Evolutionary conservation across 2,113 vertebrate species (phyloP).

Genomic region (Spea bombifrons): DNA sequence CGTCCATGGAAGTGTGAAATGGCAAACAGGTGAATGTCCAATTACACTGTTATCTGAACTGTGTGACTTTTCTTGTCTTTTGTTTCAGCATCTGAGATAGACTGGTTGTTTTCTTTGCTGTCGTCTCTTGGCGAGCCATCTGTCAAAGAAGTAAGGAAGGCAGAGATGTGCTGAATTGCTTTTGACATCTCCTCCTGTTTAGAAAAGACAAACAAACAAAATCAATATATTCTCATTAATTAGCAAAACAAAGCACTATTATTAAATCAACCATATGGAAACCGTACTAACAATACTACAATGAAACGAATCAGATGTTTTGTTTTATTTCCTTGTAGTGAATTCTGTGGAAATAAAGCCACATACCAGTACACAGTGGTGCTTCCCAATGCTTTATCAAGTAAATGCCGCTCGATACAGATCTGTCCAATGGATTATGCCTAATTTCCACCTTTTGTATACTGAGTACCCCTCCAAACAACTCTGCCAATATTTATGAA

Average conservation of each 20-base stretch:
- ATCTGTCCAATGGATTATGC: no score
- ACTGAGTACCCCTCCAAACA: no score
- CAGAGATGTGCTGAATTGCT: conserved; percentile 74
- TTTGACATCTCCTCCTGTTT: conserved; percentile 82
- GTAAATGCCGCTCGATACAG: no score
- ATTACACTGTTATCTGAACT: conserved; percentile 94
- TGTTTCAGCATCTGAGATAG: conserved; percentile 71
- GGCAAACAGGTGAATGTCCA: conserved; percentile 98
- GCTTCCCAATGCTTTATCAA: no score
- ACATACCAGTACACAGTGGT: neutral
- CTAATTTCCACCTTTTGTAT: no score
- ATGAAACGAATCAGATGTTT: conserved; percentile 49
- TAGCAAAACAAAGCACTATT: conserved; percentile 72
- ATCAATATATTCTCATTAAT: conserved; percentile 75
- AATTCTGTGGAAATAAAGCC: neutral
- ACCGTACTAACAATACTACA: conserved; percentile 60
- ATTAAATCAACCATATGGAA: conserved; percentile 66
- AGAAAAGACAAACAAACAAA: conserved; percentile 73
- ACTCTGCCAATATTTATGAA: no score
- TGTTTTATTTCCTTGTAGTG: neutral
- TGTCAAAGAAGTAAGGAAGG: conserved; percentile 76
- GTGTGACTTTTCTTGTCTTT: conserved; percentile 85
- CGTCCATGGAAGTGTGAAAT: conserved; percentile 85
- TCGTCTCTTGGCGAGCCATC: conserved; percentile 65
- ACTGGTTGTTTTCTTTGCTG: conserved; percentile 74